These are phyloP conservation scores for Strigamia maritima DNA, from an alignment of 2,888 invertebrate species.

Conservation along the genomic window DNA sequence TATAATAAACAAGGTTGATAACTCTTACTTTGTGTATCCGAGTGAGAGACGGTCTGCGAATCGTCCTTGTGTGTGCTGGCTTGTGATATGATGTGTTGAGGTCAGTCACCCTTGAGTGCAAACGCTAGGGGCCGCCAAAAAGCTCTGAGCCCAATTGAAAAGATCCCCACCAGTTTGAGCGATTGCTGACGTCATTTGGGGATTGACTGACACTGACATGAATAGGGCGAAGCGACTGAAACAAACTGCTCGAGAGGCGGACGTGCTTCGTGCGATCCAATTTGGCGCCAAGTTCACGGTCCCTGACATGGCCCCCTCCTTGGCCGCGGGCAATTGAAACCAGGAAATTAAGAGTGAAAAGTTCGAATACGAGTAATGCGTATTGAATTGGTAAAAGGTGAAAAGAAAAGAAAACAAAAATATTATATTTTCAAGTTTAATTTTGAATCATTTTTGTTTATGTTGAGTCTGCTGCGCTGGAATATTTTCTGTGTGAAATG, in stretches of 20 bases:
- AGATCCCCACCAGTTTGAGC: slow-evolving; percentile 9
- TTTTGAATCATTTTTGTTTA: background rate
- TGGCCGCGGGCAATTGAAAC: background rate
- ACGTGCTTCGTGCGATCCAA: background rate
- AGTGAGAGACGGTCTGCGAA: background rate
- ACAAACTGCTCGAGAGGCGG: background rate
- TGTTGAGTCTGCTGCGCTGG: too few relatives aligned
- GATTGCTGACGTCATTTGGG: slow-evolving; percentile 32
- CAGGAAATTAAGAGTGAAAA: slow-evolving; percentile 7
- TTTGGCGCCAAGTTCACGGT: slow-evolving; percentile 30
- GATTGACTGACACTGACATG: slow-evolving; percentile 17
- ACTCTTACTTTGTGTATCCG: background rate
- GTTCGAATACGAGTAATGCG: background rate
- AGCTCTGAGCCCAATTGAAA: background rate
- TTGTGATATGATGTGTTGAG: slow-evolving; percentile 11
- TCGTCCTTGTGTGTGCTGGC: background rate
- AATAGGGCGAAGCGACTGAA: background rate
- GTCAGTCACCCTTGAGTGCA: slow-evolving; percentile 2
- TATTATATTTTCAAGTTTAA: background rate
- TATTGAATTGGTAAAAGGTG: background rate
- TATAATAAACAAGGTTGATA: background rate
- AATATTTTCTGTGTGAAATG: too few relatives aligned
- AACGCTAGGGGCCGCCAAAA: slow-evolving; percentile 26
- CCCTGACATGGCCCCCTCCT: slow-evolving; percentile 9
- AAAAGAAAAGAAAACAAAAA: background rate